A percentile compares a stretch with the other conserved stretches of the same genome.
Conservation (phyloP, 1,140 invertebrate species). For the Daktulosphaira vitifoliae region DNA sequence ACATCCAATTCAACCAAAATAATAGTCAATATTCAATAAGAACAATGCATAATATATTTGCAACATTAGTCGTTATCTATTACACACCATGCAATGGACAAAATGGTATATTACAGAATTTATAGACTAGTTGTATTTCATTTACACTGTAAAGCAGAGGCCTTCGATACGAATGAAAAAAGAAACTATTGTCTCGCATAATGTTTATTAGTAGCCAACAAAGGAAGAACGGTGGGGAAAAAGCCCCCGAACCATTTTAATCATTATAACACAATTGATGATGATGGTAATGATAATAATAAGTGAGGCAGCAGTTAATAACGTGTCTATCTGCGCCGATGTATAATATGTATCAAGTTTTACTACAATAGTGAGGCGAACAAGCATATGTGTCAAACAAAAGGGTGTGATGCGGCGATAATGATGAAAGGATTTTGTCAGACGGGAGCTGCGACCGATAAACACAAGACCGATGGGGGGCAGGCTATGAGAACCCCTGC, state of each 20-base stretch:
- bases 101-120: too few species aligned
- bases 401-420: conserved; percentile 33
- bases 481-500: conserved; percentile 31
- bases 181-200: conserved; percentile 25
- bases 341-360: conserved; percentile 33
- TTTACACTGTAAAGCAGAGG: background rate
- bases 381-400: conserved; percentile 17
- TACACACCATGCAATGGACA: too few species aligned
- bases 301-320: conserved; percentile 34
- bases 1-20: too few species aligned
- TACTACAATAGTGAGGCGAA: conserved; percentile 1
- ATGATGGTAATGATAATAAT: conserved; percentile 31
- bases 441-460: conserved; percentile 33
- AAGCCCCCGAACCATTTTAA: conserved; percentile 32
- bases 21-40: too few species aligned
- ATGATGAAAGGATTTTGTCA: conserved; percentile 33
- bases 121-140: too few species aligned
- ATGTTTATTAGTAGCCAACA: conserved; percentile 30
- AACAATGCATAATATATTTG: too few species aligned
- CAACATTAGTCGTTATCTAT: too few species aligned
- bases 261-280: conserved; percentile 33
- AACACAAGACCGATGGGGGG: conserved; percentile 29
- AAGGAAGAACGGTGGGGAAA: conserved; percentile 17
- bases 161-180: background rate
- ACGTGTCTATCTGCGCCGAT: conserved; percentile 24